Evolutionary conservation across 2,113 vertebrate species (phyloP).

Genomic region (Balaenoptera acutorostrata): DNA sequence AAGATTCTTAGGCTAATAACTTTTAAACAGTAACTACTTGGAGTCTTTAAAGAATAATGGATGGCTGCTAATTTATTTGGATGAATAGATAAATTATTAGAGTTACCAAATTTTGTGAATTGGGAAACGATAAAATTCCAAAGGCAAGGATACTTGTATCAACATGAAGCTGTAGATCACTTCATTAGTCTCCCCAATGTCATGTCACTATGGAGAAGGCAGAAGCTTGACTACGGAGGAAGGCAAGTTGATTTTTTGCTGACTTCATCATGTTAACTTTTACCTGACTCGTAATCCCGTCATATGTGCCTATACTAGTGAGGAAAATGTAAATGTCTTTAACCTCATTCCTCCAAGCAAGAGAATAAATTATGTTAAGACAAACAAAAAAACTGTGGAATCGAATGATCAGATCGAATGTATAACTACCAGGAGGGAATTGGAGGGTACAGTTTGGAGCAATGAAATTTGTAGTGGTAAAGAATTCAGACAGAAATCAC

Average conservation of each 20-base stretch:
- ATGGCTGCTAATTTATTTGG: background rate
- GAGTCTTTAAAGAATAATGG: constrained; percentile 6
- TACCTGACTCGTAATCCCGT: background rate
- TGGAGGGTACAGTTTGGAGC: background rate
- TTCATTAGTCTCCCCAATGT: background rate
- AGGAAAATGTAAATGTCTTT: background rate
- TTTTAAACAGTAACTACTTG: background rate
- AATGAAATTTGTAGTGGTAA: background rate
- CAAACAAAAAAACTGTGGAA: background rate
- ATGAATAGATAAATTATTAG: background rate
- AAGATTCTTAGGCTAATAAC: background rate
- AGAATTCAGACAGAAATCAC: background rate
- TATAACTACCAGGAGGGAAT: background rate
- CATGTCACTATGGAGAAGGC: background rate
- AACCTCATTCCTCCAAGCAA: background rate
- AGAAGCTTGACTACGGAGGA: background rate
- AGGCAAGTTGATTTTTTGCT: background rate
- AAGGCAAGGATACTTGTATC: background rate
- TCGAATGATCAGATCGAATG: background rate
- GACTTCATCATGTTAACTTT: background rate
- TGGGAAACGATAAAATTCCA: background rate
- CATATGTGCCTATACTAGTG: background rate
- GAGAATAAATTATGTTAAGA: background rate
- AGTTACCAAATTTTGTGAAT: background rate
- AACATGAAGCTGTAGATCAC: background rate